Percentiles rank a stretch among this genome's conserved stretches.
phyloP scores from a whole-genome alignment of 2,113 vertebrate species.

The Gnathonemus echidnorhynchus region DNA sequence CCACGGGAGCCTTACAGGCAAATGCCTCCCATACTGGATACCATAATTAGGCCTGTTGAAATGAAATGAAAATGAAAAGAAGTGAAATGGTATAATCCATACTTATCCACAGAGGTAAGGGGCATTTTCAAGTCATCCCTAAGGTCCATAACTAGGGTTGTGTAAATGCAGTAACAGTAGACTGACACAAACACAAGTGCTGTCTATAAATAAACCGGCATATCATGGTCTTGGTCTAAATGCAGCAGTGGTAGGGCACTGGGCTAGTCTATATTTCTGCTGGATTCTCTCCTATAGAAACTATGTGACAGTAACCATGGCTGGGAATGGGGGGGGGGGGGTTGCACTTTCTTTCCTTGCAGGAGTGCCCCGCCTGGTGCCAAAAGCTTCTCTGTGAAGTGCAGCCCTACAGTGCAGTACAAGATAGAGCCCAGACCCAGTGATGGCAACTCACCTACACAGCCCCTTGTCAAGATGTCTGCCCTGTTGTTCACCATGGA shows the following conservation, averaged over 20 bases:
- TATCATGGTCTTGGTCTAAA: background rate
- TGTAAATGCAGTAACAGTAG: conserved; percentile 12
- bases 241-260: background rate
- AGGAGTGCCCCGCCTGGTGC: conserved; percentile 71
- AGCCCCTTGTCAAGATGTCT: conserved; percentile 53
- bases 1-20: background rate
- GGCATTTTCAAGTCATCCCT: background rate
- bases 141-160: background rate
- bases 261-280: background rate
- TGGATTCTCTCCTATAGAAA: background rate
- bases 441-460: conserved; percentile 35
- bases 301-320: background rate
- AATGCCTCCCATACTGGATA: background rate
- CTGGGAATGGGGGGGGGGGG: background rate
- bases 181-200: conserved; percentile 11
- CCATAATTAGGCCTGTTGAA: background rate
- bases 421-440: conserved; percentile 38
- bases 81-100: background rate
- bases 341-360: background rate
- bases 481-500: conserved; percentile 67
- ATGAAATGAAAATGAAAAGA: background rate
- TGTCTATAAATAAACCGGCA: conserved; percentile 17
- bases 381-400: conserved; percentile 69
- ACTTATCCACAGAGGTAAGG: background rate
- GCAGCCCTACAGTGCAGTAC: conserved; percentile 58